These are phyloP conservation scores for Gymnodraco acuticeps DNA, from an alignment of 2,797 vertebrate genomes.

Conservation along the genomic window DNA sequence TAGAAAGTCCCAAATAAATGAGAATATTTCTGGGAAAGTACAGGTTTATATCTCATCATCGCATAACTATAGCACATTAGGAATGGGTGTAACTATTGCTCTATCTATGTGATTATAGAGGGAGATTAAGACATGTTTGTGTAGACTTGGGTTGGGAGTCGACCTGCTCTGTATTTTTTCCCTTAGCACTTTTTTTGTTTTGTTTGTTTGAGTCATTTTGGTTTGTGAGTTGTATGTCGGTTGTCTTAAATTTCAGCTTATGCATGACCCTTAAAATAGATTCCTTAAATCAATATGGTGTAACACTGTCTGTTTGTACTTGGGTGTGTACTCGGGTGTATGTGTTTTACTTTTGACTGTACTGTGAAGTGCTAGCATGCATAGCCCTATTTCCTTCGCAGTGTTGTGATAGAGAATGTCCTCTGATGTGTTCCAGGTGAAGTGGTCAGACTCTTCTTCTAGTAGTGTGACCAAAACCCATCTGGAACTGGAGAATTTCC, in stretches of 20 bases:
- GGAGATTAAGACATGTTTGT: neutral
- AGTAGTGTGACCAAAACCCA: slow-evolving; percentile 82
- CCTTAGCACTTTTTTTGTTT: neutral
- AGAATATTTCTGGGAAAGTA: neutral
- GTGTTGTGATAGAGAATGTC: slow-evolving; percentile 15
- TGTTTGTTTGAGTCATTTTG: neutral
- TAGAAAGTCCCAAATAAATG: neutral
- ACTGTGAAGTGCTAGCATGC: neutral
- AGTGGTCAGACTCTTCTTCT: slow-evolving; percentile 82
- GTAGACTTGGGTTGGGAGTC: neutral
- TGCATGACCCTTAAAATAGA: neutral
- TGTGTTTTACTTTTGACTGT: neutral
- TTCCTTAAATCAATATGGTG: neutral
- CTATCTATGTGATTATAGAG: neutral
- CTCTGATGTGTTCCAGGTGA: slow-evolving; percentile 75
- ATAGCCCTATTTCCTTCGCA: neutral
- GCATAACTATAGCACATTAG: neutral
- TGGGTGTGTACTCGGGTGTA: neutral
- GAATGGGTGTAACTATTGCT: neutral
- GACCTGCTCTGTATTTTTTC: neutral
- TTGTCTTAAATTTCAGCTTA: neutral
- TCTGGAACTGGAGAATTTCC: slow-evolving; percentile 81
- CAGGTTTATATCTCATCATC: neutral
- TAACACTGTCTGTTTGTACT: neutral
- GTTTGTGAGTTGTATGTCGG: neutral